Base-by-base conservation (phyloP, 2,888 invertebrate genomes). In the Meiosimyza decipiens region DNA sequence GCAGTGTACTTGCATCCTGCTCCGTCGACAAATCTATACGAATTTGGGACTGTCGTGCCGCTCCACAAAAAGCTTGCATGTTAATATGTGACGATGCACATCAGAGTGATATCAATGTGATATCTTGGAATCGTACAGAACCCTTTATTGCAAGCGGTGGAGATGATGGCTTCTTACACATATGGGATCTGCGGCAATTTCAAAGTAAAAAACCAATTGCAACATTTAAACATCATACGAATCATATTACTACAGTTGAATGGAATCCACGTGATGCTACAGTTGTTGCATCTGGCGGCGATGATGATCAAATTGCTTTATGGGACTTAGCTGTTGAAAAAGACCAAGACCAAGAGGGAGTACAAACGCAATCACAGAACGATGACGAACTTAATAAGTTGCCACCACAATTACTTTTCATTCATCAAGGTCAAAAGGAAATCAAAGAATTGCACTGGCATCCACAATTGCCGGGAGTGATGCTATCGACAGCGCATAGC, bases 381-480 rank as follows among this genome's bases (percentile, higher is more conserved):
- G 89, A 91, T 75, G 90, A 89, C 74, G 88, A 89, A 59, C 87
- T 90, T 1, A 89, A 92, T 90, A 92, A 93, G 83, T 88, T 98
- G 69, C 99, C 99, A 40, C 96, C 98, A 0, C 99, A 99, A 86
- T 88, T 99, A 64, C 88, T 99, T 75, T 99, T 99, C 86, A 96
- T 99, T 78, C 99, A 99, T 85, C 96, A 98, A 89, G 99, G 99
- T 57, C 99, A 99, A 87, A 94, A 92, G 73, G 98, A 99, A 85
- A 94, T 99, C 71, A 99, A 99, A 86, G 99, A 99, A 89, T 88
- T 99, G 49, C 99, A 99, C 85, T 99, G 99, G 99, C 99, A 99
- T 88, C 92, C 93, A 40, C 98, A 99, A 88, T 90, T 98, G 76
- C 94, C 98, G 1, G 98, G 99, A 12, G 92, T 95, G 1, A 90